Percentiles rank a stretch among this genome's conserved stretches.
Conservation (phyloP, 2,797 vertebrate genomes). For the Dendrocincla tyrannina region DNA sequence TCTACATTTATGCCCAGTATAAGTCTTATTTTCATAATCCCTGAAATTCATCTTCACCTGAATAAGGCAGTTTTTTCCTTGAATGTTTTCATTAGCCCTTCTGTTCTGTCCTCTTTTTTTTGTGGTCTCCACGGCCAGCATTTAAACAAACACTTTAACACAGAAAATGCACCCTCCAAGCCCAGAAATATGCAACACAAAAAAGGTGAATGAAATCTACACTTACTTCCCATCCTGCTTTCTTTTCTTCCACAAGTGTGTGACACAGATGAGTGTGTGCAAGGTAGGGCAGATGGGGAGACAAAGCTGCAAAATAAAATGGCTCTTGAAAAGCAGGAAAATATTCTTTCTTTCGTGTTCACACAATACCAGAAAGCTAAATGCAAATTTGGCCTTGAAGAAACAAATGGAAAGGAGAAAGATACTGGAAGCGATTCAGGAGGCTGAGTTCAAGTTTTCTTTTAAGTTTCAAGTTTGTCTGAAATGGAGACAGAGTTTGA, state of each 20-base stretch:
- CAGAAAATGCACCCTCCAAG: not conserved
- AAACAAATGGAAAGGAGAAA: not conserved
- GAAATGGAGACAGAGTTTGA: conserved; percentile 24
- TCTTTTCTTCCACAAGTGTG: not conserved
- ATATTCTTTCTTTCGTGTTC: not conserved
- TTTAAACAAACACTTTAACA: not conserved
- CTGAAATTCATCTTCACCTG: not conserved
- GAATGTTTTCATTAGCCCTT: not conserved
- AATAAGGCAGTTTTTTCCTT: not conserved
- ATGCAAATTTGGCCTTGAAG: conserved; percentile 13
- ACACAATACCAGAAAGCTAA: not conserved
- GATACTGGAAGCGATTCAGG: not conserved
- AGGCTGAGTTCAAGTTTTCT: not conserved
- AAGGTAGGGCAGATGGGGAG: not conserved
- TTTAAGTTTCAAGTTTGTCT: conserved; percentile 31
- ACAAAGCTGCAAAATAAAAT: not conserved
- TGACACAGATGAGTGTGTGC: rapidly evolving
- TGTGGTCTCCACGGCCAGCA: not conserved
- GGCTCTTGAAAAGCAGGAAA: not conserved
- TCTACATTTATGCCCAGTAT: not conserved
- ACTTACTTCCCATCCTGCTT: not conserved
- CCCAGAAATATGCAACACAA: not conserved
- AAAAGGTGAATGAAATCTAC: not conserved
- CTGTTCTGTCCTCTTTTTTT: not conserved
- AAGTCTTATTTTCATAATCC: not conserved